phyloP scores from a whole-genome alignment of 2,113 vertebrate species.

The Rhizomys pruinosus region DNA sequence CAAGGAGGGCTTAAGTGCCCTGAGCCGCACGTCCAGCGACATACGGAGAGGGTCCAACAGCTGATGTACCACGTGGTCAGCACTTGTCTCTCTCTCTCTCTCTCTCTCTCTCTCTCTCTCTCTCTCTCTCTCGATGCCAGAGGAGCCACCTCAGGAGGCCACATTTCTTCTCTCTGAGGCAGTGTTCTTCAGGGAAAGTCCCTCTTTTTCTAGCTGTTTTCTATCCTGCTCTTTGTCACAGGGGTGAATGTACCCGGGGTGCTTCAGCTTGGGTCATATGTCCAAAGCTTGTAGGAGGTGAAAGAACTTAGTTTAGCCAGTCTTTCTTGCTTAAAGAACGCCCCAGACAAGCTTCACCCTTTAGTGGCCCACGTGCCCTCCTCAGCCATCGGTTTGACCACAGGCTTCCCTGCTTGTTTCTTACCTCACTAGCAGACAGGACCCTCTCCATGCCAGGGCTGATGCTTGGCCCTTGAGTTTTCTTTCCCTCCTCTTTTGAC shows the following conservation, averaged over 20 bases:
- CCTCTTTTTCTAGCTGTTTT: neutral
- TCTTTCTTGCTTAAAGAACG: accelerated
- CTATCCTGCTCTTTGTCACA: neutral
- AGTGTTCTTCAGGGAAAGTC: neutral
- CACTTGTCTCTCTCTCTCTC: neutral
- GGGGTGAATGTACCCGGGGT: accelerated
- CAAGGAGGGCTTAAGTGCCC: slow-evolving; percentile 89
- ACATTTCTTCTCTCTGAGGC: neutral
- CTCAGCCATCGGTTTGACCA: accelerated
- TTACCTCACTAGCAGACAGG: accelerated
- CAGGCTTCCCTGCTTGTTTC: neutral
- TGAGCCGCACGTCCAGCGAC: slow-evolving; percentile 45
- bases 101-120: neutral
- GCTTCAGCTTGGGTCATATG: accelerated
- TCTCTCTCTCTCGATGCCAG: neutral
- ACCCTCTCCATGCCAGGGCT: neutral
- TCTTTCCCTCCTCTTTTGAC: neutral
- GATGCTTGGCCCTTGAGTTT: accelerated
- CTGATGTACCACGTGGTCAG: slow-evolving; percentile 45
- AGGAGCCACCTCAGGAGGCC: neutral
- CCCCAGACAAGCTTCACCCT: accelerated
- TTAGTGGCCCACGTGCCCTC: accelerated
- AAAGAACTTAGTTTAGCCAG: neutral
- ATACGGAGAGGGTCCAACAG: slow-evolving; percentile 44
- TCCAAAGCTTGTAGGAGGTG: accelerated